phyloP scores from a whole-genome alignment of 2,888 invertebrate genomes.

The Tanytarsus gracilentus region DNA sequence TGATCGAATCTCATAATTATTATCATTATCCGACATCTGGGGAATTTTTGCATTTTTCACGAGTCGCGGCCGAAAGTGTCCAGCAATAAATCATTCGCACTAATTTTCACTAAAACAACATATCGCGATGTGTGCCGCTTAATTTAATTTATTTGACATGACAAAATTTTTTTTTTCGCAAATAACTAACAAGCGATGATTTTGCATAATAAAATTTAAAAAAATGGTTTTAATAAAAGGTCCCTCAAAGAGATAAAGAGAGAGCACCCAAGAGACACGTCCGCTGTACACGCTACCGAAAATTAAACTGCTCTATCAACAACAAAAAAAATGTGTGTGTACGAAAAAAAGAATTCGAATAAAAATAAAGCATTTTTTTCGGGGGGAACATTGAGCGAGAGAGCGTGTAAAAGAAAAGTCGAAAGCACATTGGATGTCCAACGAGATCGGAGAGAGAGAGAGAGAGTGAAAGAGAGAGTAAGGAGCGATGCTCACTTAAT shows the following conservation, averaged over 20 bases:
- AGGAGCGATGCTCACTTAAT: neutral
- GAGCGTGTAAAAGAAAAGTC: too few relatives aligned
- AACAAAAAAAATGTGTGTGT: constrained; percentile 21
- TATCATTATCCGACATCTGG: too few relatives aligned
- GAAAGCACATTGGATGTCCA: too few relatives aligned
- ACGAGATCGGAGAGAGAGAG: neutral
- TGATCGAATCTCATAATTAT: too few relatives aligned
- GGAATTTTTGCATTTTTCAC: too few relatives aligned
- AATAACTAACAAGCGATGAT: neutral
- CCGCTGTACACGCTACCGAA: constrained; percentile 19
- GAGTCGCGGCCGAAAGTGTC: too few relatives aligned
- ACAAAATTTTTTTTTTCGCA: neutral
- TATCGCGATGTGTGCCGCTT: too few relatives aligned
- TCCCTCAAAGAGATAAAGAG: too few relatives aligned
- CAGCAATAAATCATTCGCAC: too few relatives aligned
- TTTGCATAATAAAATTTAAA: neutral
- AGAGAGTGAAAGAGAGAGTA: neutral
- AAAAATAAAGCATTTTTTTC: constrained; percentile 20
- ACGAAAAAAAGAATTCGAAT: constrained; percentile 14
- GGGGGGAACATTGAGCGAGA: constrained; percentile 9
- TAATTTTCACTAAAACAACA: too few relatives aligned
- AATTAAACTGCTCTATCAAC: constrained; percentile 19
- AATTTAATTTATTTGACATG: neutral
- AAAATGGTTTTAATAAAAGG: too few relatives aligned
- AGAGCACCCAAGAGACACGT: constrained; percentile 2